These are phyloP conservation scores for Indri indri DNA, from an alignment of 2,113 vertebrate species.

Conservation along the genomic window DNA sequence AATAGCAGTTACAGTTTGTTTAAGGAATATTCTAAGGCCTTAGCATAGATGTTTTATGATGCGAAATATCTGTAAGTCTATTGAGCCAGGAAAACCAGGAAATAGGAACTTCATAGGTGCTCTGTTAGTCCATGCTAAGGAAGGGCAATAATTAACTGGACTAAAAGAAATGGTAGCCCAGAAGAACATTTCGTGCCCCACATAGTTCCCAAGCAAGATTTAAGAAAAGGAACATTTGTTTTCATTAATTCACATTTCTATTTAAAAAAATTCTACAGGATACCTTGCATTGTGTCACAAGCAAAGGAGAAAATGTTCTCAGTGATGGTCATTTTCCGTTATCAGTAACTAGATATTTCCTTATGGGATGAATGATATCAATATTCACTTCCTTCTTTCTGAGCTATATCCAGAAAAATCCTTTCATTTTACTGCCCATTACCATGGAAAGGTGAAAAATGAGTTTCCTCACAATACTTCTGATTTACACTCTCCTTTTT, in stretches of 20 bases:
- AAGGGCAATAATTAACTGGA: background rate
- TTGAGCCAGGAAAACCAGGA: background rate
- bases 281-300: constrained; percentile 25
- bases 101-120: background rate
- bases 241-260: constrained; percentile 19
- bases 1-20: background rate
- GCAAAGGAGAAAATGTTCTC: background rate
- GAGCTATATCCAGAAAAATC: background rate
- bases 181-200: background rate
- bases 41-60: background rate
- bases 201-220: background rate
- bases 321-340: constrained; percentile 17
- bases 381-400: constrained; percentile 32
- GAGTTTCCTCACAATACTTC: constrained; percentile 19
- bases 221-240: constrained; percentile 35
- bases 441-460: background rate
- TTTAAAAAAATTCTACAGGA: constrained; percentile 33
- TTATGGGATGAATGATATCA: background rate
- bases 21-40: background rate
- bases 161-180: background rate
- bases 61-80: background rate
- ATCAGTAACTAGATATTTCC: constrained; percentile 39
- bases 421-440: constrained; percentile 22
- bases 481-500: background rate
- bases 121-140: background rate